Base-by-base conservation (phyloP, 2,113 vertebrate genomes). In the Cichladusa arquata region DNA sequence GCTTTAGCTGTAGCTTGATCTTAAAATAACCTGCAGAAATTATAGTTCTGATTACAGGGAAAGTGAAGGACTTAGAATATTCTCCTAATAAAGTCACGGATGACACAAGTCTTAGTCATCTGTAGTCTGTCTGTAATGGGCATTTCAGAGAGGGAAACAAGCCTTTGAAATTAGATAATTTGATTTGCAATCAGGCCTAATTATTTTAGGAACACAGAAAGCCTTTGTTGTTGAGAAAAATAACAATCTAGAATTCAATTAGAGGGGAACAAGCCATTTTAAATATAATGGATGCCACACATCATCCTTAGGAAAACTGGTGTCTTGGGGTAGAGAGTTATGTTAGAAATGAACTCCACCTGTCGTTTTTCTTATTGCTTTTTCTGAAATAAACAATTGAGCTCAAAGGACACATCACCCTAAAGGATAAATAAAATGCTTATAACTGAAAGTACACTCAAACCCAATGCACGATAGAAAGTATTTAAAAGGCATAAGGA, bases 21-120 rank as follows among this genome's bases (percentile, higher is more conserved):
- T 98, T 98, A 98, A 99, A 99, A 99, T 99, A 99, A 99, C 98
- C 98, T 98, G 83, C 90, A 98, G 98, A 98, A 98, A 98, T 98
- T 98, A 99, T 96, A 99, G 97, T 98, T 97, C 97, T 98, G 97
- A 98, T 98, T 98, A 97, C 97, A 97, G 95, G 94, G 96, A 98
- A 98, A 98, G 97, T 97, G 95, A 97, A 98, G 97, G 97, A 98
- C 97, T 98, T 98, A 96, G 96, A 98, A 97, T 96, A 97, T 97
- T 98, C 95, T 97, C 97, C 97, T 98, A 98, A 98, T 98, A 98
- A 98, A 98, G 97, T 96, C 97, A 96, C 6, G 45, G 96, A 97
- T 98, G 97, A 97, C 97, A 97, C 95, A 97, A 91, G 95, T 92
- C 95, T 97, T 98, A 97, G 96, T 98, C 98, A 98, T 98, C 94